Evolutionary conservation across 2,797 vertebrate genomes (phyloP).

Genomic region (Rachycentron canadum): DNA sequence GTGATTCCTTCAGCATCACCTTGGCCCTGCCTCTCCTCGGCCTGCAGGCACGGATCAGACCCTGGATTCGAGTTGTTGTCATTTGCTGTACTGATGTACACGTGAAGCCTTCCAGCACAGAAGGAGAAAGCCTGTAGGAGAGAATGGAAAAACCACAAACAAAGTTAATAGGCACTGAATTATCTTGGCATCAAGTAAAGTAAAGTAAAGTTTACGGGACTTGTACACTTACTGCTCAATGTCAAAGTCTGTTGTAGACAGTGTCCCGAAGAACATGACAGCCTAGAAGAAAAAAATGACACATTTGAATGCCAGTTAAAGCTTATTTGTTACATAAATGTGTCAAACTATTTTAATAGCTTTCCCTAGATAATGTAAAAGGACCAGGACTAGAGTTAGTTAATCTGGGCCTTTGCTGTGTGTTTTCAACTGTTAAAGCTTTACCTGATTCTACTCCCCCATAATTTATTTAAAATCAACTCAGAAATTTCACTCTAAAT

Average conservation of each 20-base stretch:
- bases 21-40: constrained; percentile 53
- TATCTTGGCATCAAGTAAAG: background rate
- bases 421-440: background rate
- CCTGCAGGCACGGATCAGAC: constrained; percentile 68
- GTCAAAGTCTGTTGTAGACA: constrained; percentile 47
- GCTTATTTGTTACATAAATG: background rate
- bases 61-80: constrained; percentile 1
- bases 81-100: constrained; percentile 59
- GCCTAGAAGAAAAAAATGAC: constrained; percentile 63
- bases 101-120: constrained; percentile 79
- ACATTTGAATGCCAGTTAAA: background rate
- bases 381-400: background rate
- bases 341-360: background rate
- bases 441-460: background rate
- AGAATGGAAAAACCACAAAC: background rate
- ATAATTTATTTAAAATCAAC: background rate
- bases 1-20: constrained; percentile 71
- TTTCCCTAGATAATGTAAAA: background rate
- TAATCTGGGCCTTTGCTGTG: background rate
- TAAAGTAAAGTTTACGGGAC: no score
- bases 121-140: constrained; percentile 67
- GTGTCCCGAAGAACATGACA: constrained; percentile 64
- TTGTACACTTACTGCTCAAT: constrained; percentile 75
- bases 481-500: background rate
- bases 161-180: background rate